Percentiles rank a stretch among this genome's conserved stretches.
Evolutionary conservation across 30 jellyfish, hydroid and myxozoan genomes (phyloP).

Genomic region (Hydractinia echinata): DNA sequence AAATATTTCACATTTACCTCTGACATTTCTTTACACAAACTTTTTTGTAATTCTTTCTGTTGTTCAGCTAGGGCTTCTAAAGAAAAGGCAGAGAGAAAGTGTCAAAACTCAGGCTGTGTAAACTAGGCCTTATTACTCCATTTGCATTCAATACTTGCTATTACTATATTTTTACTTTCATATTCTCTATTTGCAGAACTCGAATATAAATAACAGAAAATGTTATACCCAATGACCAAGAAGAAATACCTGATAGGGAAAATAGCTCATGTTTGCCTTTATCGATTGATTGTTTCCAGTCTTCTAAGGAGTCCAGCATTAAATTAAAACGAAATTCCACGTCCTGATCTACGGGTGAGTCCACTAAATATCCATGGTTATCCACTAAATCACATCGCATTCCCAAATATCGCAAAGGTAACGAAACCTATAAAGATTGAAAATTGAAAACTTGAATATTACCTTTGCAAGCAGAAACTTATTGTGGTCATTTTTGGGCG

Average conservation of each 20-base stretch:
- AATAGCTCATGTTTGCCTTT: conserved; percentile 13
- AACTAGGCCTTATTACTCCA: background rate
- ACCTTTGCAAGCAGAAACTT: too few species aligned
- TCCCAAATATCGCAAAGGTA: conserved; percentile 67
- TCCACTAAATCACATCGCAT: conserved; percentile 64
- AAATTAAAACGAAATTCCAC: conserved; percentile 73
- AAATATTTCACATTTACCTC: conserved; percentile 23
- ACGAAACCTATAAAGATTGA: conserved; percentile 22
- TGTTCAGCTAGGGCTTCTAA: conserved; percentile 62
- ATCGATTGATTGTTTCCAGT: conserved; percentile 41
- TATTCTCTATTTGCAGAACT: too few species aligned
- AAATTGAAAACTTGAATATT: background rate
- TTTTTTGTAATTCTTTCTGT: conserved; percentile 49
- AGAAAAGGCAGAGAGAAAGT: background rate
- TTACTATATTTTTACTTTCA: too few species aligned
- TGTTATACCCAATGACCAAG: too few species aligned
- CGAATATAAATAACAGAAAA: too few species aligned
- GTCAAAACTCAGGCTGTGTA: background rate
- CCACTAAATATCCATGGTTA: conserved; percentile 51
- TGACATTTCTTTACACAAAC: conserved; percentile 56
- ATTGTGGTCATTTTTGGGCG: too few species aligned
- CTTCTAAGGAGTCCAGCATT: conserved; percentile 78
- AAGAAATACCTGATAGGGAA: conserved; percentile 55
- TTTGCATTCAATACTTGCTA: too few species aligned
- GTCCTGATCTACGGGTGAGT: conserved; percentile 61